Evolutionary conservation across 2,113 vertebrate species (phyloP), one percentile per base, ranked within the genome.

Genomic region (Vulpes ferrilata): DNA sequence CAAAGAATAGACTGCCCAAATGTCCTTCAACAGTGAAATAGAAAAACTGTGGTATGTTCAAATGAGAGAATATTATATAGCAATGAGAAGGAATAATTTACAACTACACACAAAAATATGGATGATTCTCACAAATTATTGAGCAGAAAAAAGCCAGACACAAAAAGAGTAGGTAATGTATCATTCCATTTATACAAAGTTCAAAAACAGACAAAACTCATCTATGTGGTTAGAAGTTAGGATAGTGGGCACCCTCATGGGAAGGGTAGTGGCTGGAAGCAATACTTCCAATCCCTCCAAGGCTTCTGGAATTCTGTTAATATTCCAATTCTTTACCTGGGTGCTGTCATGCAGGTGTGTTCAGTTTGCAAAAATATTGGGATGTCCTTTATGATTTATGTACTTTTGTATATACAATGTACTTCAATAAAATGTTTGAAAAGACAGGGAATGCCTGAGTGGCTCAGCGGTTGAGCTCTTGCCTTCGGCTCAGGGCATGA

Each of bases 11-110:
- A 71, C 11, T 81, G 38, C 25, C 11, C 30, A 86, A 38, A 76
- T 86, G 5, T n/a, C 25, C 55, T 90, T 95, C 43, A 53, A 90
- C 20, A 71, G 48, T 57, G 69, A 88, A 91, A 73, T 27, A 88
- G 15, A 81, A 82, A 96, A 85, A 85, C 13, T 27, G n/a, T 59
- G 48, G 1, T 73, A 81, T 48, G 1, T 84, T 92, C 27, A 53
- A 76, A 62, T n/a, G 67, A 74, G 67, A 87, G 12, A 83, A 25
- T 79, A 93, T 48, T 35, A 81, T 51, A 8, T n/a, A 88, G 15
- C 76, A 84, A 88, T 23, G 6, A 84, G 30, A 90, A 88, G 87
- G n/a, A 96, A 95, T 93, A 76, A 65, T 81, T 81, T 94, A 71
- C 17, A 57, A 95, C 30, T 81, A 43, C 7, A 35, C 19, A 43